Evolutionary conservation across 2,113 vertebrate species (phyloP), one percentile per base, ranked within the genome.

Genomic region (Aix galericulata): DNA sequence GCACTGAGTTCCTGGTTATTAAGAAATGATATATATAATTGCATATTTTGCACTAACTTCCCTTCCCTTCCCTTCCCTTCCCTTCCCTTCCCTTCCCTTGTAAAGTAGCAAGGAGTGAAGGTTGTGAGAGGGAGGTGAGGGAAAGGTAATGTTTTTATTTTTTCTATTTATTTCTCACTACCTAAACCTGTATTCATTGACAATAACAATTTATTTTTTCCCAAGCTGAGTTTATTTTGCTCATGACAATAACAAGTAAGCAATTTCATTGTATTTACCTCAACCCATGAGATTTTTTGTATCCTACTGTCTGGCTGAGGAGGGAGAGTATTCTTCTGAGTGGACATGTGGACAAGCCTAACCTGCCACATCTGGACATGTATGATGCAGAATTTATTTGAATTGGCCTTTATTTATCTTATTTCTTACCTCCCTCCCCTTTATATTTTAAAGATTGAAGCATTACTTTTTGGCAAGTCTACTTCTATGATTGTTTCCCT

Each of bases 401-500:
- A 82, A 75, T 7, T 58, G 20, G 5, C 13, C 40, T 60, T 80
- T 46, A 48, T 53, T 48, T 79, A 27, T 63, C 79, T 91, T 44
- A 34, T 5, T 29, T n/a, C 32, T 27, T 5, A 2, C 3, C 0
- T 7, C 10, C 22, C 22, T 11, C 10, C 15, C 29, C 2, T 8
- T 38, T 50, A 31, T 1, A 20, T 77, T 58, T 89, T n/a, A 29
- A 74, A 62, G 26, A 27, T 53, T 32, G 21, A 81, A 66, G 77
- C 5, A n/a, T 46, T 82, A 17, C 72, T 56, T 88, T 90, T 23
- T 73, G 55, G 22, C 7, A 82, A 68, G 56, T 20, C 27, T 48
- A 25, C 68, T 64, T 72, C 15, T 48, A 18, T 8, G 31, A 50
- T 23, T 85, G 2, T 82, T 75, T 89, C 14, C n/a, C 44, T 13